These are phyloP conservation scores for Amorpha juglandis DNA, from an alignment of 2,888 invertebrate species.

Conservation along the genomic window DNA sequence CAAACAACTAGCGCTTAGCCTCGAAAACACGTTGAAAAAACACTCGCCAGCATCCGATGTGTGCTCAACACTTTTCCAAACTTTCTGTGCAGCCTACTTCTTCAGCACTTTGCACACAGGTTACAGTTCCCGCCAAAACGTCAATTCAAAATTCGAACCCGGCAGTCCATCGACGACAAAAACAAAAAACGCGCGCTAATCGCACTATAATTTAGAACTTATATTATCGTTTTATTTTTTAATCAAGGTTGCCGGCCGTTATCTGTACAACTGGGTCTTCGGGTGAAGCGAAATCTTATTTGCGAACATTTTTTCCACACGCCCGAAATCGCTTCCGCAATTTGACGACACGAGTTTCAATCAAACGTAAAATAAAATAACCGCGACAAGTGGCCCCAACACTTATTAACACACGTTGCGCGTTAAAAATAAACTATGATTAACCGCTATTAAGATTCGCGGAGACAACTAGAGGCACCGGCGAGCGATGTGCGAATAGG, in stretches of 20 bases:
- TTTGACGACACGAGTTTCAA: slow-evolving; percentile 62
- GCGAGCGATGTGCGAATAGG: slow-evolving; percentile 62
- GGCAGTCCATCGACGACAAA: slow-evolving; percentile 37
- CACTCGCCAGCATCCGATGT: slow-evolving; percentile 77
- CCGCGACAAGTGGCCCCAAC: slow-evolving; percentile 73
- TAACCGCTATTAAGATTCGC: slow-evolving; percentile 82
- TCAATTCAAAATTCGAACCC: slow-evolving; percentile 49
- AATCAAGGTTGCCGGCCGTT: slow-evolving; percentile 51
- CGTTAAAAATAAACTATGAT: slow-evolving; percentile 84
- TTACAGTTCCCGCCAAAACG: slow-evolving; percentile 67
- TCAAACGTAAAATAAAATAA: slow-evolving; percentile 73
- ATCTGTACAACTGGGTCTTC: slow-evolving; percentile 55
- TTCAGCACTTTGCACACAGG: slow-evolving; percentile 46
- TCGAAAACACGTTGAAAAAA: slow-evolving; percentile 84
- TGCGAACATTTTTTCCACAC: slow-evolving; percentile 59
- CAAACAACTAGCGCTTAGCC: slow-evolving; percentile 84
- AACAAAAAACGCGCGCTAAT: slow-evolving; percentile 37
- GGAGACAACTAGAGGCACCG: slow-evolving; percentile 74
- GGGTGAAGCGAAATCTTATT: slow-evolving; percentile 52
- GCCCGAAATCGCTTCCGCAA: slow-evolving; percentile 69
- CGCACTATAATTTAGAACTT: slow-evolving; percentile 43
- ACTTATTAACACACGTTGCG: slow-evolving; percentile 82
- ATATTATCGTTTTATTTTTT: slow-evolving; percentile 28
- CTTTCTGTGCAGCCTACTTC: slow-evolving; percentile 74
- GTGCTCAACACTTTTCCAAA: slow-evolving; percentile 80